These are phyloP conservation scores for Eueremaeus valkanovi DNA, from an alignment of 2,888 invertebrate genomes.

Conservation along the genomic window DNA sequence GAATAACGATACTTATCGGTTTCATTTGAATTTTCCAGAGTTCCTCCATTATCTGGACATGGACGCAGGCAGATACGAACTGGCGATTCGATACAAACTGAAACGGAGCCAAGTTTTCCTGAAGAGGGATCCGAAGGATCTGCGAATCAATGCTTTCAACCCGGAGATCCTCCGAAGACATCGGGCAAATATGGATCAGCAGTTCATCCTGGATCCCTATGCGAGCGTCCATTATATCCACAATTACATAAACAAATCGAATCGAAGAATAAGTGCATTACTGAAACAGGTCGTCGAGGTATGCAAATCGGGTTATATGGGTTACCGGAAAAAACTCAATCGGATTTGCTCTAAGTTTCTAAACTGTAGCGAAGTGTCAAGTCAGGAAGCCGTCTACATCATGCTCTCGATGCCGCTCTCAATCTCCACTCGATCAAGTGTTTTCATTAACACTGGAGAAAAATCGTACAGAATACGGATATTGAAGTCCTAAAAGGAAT, in stretches of 20 bases:
- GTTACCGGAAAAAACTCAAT: constrained; percentile 45
- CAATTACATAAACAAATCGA: constrained; percentile 39
- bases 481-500: constrained; percentile 47
- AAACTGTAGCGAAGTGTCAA: constrained; percentile 48
- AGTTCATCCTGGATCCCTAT: constrained; percentile 41
- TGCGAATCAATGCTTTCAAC: constrained; percentile 20
- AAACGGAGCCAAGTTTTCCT: constrained; percentile 32
- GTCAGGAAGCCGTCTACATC: constrained; percentile 49
- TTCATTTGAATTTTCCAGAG: background rate
- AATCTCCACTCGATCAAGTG: constrained; percentile 41
- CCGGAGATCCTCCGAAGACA: background rate
- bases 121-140: background rate
- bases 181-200: constrained; percentile 39
- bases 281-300: constrained; percentile 41
- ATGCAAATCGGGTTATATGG: constrained; percentile 47
- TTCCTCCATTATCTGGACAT: background rate
- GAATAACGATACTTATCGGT: background rate
- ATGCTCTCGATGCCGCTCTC: constrained; percentile 47
- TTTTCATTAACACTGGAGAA: constrained; percentile 47
- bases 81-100: background rate
- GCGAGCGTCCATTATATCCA: constrained; percentile 39
- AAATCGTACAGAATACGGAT: constrained; percentile 48
- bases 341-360: constrained; percentile 47
- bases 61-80: background rate
- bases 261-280: constrained; percentile 39